phyloP scores from a whole-genome alignment of 30 jellyfish, hydroid and myxozoan genomes.

The Catostylus mosaicus region DNA sequence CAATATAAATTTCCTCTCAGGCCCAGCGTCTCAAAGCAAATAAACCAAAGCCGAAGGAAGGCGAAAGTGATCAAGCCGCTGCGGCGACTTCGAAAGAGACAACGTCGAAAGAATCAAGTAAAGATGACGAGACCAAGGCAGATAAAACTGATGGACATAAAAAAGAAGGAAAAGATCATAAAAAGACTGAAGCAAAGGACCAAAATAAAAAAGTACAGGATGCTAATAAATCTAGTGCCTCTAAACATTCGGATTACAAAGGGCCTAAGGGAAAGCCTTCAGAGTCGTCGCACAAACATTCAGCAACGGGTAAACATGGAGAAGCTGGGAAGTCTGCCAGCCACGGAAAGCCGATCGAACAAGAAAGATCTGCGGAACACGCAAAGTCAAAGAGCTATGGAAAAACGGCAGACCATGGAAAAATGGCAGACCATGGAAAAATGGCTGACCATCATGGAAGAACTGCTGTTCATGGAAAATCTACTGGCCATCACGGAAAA shows the following conservation, averaged over 20 bases:
- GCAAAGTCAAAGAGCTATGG: not conserved
- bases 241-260: slow-evolving; percentile 23
- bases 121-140: slow-evolving; percentile 16
- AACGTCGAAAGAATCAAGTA: not conserved
- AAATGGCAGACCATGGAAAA: slow-evolving; percentile 8
- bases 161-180: slow-evolving; percentile 27
- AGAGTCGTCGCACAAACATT: not conserved
- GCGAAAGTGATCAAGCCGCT: slow-evolving; percentile 27
- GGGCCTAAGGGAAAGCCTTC: slow-evolving; percentile 28
- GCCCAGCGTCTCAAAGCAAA: slow-evolving; percentile 48
- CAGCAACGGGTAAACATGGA: slow-evolving; percentile 16
- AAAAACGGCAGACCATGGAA: slow-evolving; percentile 5
- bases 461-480: slow-evolving; percentile 7
- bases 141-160: slow-evolving; percentile 24
- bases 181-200: slow-evolving; percentile 29
- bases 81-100: slow-evolving; percentile 1
- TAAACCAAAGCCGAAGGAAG: slow-evolving; percentile 47
- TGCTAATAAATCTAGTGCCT: slow-evolving; percentile 1
- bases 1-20: not conserved
- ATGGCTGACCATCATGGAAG: not conserved
- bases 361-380: slow-evolving; percentile 14
- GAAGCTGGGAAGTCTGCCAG: slow-evolving; percentile 7
- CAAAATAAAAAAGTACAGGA: slow-evolving; percentile 26
- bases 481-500: slow-evolving; percentile 14
- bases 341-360: slow-evolving; percentile 7